Evolutionary conservation across 64 coral and sea anemone genomes (phyloP), one percentile per base, ranked within the genome.

Genomic region (Astreopora myriophthalma): DNA sequence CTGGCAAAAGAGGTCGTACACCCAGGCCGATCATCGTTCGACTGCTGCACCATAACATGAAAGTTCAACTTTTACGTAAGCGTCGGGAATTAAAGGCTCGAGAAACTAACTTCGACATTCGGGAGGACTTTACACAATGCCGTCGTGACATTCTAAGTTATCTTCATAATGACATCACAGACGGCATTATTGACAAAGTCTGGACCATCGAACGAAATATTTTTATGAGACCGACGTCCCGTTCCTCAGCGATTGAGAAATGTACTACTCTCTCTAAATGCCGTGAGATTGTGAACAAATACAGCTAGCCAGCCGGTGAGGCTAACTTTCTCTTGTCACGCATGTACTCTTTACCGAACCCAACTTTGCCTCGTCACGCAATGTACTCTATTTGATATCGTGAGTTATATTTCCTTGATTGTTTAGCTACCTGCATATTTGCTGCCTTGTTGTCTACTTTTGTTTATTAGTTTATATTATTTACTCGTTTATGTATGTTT

Each of bases 11-110:
- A n/a, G n/a, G n/a, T n/a, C n/a, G n/a, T n/a, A n/a, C n/a, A n/a
- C n/a, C n/a, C n/a, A n/a, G n/a, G n/a, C n/a, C n/a, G n/a, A n/a
- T 84, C 25, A 84, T 65, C 28, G 51, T 84, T 84, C 80, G 80
- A 57, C 83, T 86, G 38, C 3, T 68, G 57, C 83, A 86, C 29
- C 63, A 86, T 28, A 86, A 86, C 60, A 70, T 38, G 83, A 86
- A 86, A 86, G 61, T 86, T 67, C 57, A 86, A 44, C 20, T 86
- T 28, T 63, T 86, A 65, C 29, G 55, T 35, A 86, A 70, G 34
- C 83, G 62, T 17, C 81, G 81, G 8, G 81, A 85, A 23, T 17
- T 67, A 36, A 85, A 85, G 81, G 49, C 57, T 13, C 49, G 32
- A 12, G 27, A 64, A 65, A 85, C 51, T 64, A 16, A 65, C 84